Evolutionary conservation across 2,888 invertebrate genomes (phyloP), one percentile per base, ranked within the genome.

Genomic region (Stenoptilia bipunctidactyla): DNA sequence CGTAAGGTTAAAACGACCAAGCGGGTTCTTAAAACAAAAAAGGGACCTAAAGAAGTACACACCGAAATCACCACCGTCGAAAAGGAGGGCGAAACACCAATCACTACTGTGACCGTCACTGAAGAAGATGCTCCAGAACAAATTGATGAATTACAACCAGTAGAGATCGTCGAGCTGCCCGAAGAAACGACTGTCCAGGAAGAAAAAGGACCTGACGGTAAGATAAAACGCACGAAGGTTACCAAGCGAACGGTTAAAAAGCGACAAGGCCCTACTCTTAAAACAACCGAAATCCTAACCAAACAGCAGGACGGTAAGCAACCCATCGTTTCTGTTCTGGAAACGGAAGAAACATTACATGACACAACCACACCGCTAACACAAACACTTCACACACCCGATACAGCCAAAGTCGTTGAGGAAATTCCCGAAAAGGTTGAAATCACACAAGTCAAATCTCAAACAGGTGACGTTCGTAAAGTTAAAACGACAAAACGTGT

Each of bases 101-200:
- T 45, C 38, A 49, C 47, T 3, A 42, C 46, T 8, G 43, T 53
- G 8, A 36, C 1, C 9, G 36, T 36, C 1, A 36, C 15, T 1
- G 15, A 36, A 36, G 15, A 3, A 15, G 1, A 13, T 6, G 6
- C 8, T 8, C 35, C 14, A 10, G 34, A 44, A 35, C 27, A 47
- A 8, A 57, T 74, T 40, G 70, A 48, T 3, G 50, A 56, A 15
- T 45, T 53, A 40, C 46, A 50, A 40, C 49, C 51, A 2, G 47
- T 33, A 1, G 45, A 49, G 30, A 44, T 45, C 2, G 12, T 43
- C 1, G 56, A 60, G 38, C 41, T 62, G 12, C 61, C 70, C 0
- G 73, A 75, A 41, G 69, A 74, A 25, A 65, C 66, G 13, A 59
- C 52, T 5, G 39, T 55, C 58, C 56, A 38, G 41, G 43, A 42